phyloP scores from a whole-genome alignment of 2,888 invertebrate species.

The Gastrophysa polygoni region DNA sequence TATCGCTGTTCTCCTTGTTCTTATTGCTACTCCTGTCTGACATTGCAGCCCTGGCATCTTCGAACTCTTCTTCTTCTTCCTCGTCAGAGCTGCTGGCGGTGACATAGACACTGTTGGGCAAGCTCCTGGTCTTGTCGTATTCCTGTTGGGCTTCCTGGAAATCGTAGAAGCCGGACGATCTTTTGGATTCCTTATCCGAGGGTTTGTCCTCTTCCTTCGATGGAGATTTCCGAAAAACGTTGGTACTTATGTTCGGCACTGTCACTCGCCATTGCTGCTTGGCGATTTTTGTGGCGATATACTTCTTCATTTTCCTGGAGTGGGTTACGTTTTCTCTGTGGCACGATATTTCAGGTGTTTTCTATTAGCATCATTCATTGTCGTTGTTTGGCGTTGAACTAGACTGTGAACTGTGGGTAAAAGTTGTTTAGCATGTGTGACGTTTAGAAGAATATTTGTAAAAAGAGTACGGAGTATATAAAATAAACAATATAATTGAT shows the following conservation, averaged over 20 bases:
- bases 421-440: constrained; percentile 33
- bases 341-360: background rate
- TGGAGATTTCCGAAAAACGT: constrained; percentile 45
- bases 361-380: constrained; percentile 3
- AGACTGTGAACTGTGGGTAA: constrained; percentile 22
- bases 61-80: constrained; percentile 46
- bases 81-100: constrained; percentile 37
- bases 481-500: constrained; percentile 41
- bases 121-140: constrained; percentile 44
- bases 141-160: constrained; percentile 52
- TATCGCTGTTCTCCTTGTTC: constrained; percentile 35
- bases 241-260: constrained; percentile 52
- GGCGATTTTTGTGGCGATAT: constrained; percentile 55
- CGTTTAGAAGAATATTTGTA: constrained; percentile 30
- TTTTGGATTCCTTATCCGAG: constrained; percentile 40
- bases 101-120: constrained; percentile 46
- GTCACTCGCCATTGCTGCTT: constrained; percentile 57
- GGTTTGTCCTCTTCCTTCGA: constrained; percentile 39
- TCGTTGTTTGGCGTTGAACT: background rate
- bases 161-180: constrained; percentile 55
- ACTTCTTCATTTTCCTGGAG: constrained; percentile 53
- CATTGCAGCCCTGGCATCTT: constrained; percentile 45
- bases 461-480: constrained; percentile 37
- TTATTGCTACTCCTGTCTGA: constrained; percentile 34
- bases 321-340: background rate